Base-by-base conservation (phyloP, 2,888 invertebrate species). In the Ditula angustiorana region DNA sequence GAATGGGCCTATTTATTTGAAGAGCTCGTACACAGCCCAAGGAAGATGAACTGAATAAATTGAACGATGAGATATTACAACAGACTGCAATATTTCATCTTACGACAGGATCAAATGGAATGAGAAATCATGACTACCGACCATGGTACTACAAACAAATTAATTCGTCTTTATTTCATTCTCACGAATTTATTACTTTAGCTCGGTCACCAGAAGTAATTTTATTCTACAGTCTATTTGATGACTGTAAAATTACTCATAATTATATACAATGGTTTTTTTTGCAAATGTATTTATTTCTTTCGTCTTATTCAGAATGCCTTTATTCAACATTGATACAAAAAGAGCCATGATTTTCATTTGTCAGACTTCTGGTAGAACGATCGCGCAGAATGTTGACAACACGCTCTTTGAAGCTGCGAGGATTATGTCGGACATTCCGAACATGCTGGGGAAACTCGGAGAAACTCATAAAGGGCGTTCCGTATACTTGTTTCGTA, bases 11-110 rank as follows among this genome's bases (percentile, higher is more conserved):
- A 50, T 57, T 57, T 57, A 30, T 16, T 30, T 50, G 24, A 13
- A 63, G 57, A 57, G 57, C 50, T 33, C 62, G 50, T 41, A 56
- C 21, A 21, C 56, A 2, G 30, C 30, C 49, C 19, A 16, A 16
- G 21, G 11, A 21, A 52, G 47, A 35, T 26, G 47, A 56, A 44
- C 55, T 24, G 24, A 33, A 47, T 61, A 47, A 53, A 61, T 61
- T 55, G 46, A 24, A 47, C 24, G 26, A 55, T 55, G 46, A 33
- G 30, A 44, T 30, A 55, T 35, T 37, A 52, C 30, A 44, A 52
- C 30, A 24, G 44, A 44, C 23, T 8, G 19, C 8, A 19, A 46
- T 46, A 44, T 53, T 61, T 55, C 37, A 33, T 47, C 33, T 58
- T 11, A 4, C 24, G 49, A 21, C 21, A 19, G 11, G 33, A 50